These are phyloP conservation scores for Teleopsis dalmanni DNA, from an alignment of 1,140 invertebrate genomes.

Conservation along the genomic window DNA sequence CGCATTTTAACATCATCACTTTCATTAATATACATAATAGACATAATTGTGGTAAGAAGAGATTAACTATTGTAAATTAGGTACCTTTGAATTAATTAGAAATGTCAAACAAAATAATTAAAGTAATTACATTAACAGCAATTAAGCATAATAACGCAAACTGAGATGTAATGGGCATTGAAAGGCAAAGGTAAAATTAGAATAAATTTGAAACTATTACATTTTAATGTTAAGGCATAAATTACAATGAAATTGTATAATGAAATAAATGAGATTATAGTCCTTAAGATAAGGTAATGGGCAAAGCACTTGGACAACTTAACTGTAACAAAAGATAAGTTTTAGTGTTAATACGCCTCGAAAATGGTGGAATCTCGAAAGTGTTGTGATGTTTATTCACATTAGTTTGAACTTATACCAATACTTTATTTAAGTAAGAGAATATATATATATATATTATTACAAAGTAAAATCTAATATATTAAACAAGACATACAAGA, in stretches of 20 bases:
- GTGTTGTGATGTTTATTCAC: slow-evolving; percentile 31
- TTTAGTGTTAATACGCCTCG: background rate
- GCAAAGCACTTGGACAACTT: no score
- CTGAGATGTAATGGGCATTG: background rate
- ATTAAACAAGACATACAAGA: background rate
- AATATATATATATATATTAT: no score
- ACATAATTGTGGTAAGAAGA: background rate
- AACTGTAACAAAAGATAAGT: background rate
- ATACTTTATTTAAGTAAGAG: no score
- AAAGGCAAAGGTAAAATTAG: slow-evolving; percentile 10
- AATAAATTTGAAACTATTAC: no score
- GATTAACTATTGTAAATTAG: slow-evolving; percentile 42
- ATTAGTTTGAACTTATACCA: background rate
- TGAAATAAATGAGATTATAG: slow-evolving; percentile 13
- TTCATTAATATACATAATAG: background rate
- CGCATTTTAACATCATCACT: background rate
- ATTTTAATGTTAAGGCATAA: no score
- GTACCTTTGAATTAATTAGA: slow-evolving; percentile 27
- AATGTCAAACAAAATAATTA: slow-evolving; percentile 1
- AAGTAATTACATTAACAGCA: slow-evolving; percentile 6
- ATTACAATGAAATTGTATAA: slow-evolving; percentile 36
- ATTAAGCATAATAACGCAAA: slow-evolving; percentile 16
- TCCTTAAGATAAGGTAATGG: background rate
- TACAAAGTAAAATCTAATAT: background rate
- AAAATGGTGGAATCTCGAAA: slow-evolving; percentile 31